Evolutionary conservation across 37 sponge, comb jelly and placozoan genomes (phyloP).

Genomic region (Theonella swinhoei): DNA sequence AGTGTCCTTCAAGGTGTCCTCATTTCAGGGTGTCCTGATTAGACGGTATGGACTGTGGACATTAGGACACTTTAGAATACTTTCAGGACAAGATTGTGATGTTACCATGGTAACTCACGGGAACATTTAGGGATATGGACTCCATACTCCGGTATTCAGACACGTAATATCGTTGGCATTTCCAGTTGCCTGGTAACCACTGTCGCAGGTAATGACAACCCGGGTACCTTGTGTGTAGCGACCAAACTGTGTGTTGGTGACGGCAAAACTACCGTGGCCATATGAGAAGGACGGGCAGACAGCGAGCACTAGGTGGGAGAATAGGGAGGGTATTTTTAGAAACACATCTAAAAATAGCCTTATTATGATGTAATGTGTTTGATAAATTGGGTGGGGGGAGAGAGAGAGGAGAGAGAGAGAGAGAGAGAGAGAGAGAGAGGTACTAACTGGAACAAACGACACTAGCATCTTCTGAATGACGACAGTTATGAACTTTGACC

Average conservation of each 20-base stretch:
- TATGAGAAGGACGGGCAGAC: constrained; percentile 6
- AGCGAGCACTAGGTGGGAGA: not conserved
- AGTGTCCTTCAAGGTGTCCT: too few species aligned
- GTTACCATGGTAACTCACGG: not conserved
- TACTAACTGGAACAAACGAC: constrained; percentile 48
- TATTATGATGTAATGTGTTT: not conserved
- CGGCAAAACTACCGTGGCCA: not conserved
- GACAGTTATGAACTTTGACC: constrained; percentile 34
- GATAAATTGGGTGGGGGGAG: not conserved
- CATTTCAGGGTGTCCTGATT: too few species aligned
- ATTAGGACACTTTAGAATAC: too few species aligned
- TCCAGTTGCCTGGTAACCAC: constrained; percentile 14
- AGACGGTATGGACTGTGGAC: too few species aligned
- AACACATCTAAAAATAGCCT: too few species aligned
- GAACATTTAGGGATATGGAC: not conserved
- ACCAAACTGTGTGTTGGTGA: not conserved
- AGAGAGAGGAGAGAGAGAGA: not conserved
- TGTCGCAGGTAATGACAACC: constrained; percentile 15
- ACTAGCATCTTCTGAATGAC: constrained; percentile 46
- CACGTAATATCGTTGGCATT: constrained; percentile 8
- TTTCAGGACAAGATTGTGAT: not conserved
- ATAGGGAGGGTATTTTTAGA: too few species aligned
- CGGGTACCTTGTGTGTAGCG: constrained; percentile 15
- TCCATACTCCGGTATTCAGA: constrained; percentile 19
- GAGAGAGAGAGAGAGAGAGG: constrained; percentile 4